These are phyloP conservation scores for Australoheros scitulus DNA, from an alignment of 2,113 vertebrate species.

Conservation along the genomic window DNA sequence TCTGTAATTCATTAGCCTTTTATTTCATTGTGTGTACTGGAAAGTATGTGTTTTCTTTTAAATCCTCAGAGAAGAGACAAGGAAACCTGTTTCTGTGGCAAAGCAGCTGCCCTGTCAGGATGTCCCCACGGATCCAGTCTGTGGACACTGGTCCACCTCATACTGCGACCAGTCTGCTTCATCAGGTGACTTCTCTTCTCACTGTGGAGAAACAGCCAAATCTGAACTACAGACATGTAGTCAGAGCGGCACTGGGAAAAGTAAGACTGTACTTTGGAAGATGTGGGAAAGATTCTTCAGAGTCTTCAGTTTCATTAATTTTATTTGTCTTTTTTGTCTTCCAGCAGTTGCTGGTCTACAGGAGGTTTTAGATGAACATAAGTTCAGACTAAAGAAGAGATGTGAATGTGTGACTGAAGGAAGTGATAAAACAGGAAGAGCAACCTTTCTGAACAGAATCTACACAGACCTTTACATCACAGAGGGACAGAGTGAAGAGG, in stretches of 20 bases:
- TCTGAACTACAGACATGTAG: not conserved
- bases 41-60: not conserved
- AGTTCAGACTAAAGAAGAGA: not conserved
- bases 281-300: not conserved
- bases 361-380: not conserved
- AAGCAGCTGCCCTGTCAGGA: too few species aligned
- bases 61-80: not conserved
- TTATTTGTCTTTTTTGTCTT: not conserved
- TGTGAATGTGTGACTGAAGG: not conserved
- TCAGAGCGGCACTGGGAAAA: not conserved
- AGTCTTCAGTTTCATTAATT: not conserved
- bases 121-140: too few species aligned
- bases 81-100: not conserved
- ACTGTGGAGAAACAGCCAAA: not conserved
- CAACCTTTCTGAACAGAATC: not conserved
- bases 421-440: not conserved
- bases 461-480: constrained; percentile 31
- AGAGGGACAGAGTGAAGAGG: constrained; percentile 32
- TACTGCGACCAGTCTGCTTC: not conserved
- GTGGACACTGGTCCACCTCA: too few species aligned
- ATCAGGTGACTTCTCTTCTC: not conserved
- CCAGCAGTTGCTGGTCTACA: not conserved
- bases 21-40: not conserved
- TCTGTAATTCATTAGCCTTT: not conserved
- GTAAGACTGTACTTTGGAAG: not conserved